Conservation (phyloP, 2,797 vertebrate genomes). For the Micropoecilia bifurca region DNA sequence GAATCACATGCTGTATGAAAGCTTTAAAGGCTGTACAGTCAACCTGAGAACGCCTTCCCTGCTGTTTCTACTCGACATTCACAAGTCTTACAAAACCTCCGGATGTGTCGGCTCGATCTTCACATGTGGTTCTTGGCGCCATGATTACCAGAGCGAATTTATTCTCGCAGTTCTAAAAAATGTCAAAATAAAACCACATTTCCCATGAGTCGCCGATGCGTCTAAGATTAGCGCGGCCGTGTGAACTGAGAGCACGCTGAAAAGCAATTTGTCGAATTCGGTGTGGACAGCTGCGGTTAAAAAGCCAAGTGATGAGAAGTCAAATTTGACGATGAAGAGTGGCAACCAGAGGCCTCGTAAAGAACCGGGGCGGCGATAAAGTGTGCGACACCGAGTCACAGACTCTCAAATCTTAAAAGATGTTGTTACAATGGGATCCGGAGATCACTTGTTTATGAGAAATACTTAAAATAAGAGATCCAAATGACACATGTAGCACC, state of each 20-base stretch:
- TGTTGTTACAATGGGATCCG: not conserved
- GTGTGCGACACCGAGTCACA: constrained; percentile 1
- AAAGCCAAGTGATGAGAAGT: constrained; percentile 43
- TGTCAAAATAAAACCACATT: constrained; percentile 22
- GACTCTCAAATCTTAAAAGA: not conserved
- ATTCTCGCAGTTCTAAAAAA: not conserved
- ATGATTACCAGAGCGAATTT: constrained; percentile 19
- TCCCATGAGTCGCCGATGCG: constrained; percentile 19
- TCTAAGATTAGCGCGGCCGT: constrained; percentile 26
- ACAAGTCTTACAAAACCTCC: not conserved
- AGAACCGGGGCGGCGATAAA: constrained; percentile 18
- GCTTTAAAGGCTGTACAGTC: not conserved
- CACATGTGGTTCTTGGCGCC: not conserved
- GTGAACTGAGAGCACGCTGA: constrained; percentile 32
- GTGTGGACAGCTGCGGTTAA: constrained; percentile 42
- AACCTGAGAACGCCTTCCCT: not conserved
- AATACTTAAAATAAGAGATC: not conserved
- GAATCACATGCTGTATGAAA: no score
- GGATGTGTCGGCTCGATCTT: not conserved
- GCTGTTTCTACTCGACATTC: constrained; percentile 5
- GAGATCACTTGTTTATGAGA: not conserved
- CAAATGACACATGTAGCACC: not conserved
- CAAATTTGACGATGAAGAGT: constrained; percentile 35
- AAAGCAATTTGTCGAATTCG: constrained; percentile 37
- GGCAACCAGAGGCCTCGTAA: constrained; percentile 20